Evolutionary conservation across 2,888 invertebrate species (phyloP).

Genomic region (Blomia tropicalis): DNA sequence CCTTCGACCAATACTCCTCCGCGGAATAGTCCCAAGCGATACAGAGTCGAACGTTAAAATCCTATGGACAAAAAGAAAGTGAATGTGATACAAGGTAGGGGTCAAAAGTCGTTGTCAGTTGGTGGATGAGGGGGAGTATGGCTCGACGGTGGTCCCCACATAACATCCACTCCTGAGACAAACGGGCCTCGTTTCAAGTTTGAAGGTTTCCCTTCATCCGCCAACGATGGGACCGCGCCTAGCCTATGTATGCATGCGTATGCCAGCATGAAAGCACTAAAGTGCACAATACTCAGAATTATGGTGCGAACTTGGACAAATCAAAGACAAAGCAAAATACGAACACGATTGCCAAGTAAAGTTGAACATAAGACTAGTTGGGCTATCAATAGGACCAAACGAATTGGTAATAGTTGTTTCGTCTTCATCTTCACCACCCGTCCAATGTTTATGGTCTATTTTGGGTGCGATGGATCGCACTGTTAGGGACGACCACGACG

Average conservation of each 20-base stretch:
- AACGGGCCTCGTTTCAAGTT: too few species aligned
- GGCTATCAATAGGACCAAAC: neutral
- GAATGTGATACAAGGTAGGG: too few species aligned
- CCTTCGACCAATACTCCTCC: neutral
- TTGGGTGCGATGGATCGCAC: too few species aligned
- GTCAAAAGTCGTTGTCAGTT: too few species aligned
- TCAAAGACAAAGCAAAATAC: too few species aligned
- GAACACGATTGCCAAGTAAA: neutral
- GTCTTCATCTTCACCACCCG: neutral
- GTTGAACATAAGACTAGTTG: neutral
- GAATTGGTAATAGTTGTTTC: neutral
- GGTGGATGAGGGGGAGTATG: neutral
- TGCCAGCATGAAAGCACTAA: too few species aligned
- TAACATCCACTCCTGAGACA: too few species aligned
- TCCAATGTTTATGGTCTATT: too few species aligned
- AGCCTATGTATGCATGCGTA: too few species aligned
- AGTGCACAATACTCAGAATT: neutral
- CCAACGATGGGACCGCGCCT: neutral
- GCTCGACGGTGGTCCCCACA: neutral
- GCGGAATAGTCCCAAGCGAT: neutral
- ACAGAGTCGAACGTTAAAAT: constrained; percentile 6
- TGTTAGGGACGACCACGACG: too few species aligned
- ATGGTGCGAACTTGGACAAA: neutral
- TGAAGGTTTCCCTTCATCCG: neutral
- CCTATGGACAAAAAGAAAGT: neutral